Conservation (phyloP, 2,113 vertebrate genomes). For the Pachycephala philippinensis region DNA sequence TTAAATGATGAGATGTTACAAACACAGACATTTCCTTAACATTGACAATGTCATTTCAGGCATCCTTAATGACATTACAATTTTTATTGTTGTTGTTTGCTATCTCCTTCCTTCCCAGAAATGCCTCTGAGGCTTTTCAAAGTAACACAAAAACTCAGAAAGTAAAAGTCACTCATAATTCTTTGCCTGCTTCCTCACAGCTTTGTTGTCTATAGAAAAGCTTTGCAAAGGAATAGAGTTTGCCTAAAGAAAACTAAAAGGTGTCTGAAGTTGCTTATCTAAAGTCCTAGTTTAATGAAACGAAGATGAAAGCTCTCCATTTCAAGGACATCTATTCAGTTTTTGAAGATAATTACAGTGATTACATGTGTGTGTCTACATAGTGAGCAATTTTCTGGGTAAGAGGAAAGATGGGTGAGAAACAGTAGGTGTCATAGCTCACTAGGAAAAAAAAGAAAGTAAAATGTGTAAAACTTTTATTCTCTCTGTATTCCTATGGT, state of each 20-base stretch:
- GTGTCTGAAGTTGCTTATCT: not conserved
- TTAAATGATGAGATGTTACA: not conserved
- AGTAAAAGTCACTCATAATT: not conserved
- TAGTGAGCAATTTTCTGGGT: not conserved
- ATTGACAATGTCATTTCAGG: not conserved
- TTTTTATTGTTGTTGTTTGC: not conserved
- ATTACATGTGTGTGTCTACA: not conserved
- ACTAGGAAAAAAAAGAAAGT: not conserved
- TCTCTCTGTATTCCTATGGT: not conserved
- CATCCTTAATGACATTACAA: not conserved
- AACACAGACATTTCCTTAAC: not conserved
- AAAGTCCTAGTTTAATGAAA: not conserved
- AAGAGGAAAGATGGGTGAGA: not conserved
- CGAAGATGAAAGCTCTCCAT: conserved; percentile 5
- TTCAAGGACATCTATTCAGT: not conserved
- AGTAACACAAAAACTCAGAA: not conserved
- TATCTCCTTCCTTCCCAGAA: not conserved
- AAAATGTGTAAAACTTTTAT: not conserved
- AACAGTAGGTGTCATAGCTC: not conserved
- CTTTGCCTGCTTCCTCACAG: not conserved
- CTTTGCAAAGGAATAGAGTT: not conserved
- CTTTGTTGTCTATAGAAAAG: not conserved
- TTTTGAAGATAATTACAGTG: not conserved
- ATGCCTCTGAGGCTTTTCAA: not conserved
- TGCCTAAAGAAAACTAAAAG: not conserved